Evolutionary conservation across 2,797 vertebrate genomes (phyloP), one percentile per base, ranked within the genome.

Genomic region (Onychomys leucogaster): DNA sequence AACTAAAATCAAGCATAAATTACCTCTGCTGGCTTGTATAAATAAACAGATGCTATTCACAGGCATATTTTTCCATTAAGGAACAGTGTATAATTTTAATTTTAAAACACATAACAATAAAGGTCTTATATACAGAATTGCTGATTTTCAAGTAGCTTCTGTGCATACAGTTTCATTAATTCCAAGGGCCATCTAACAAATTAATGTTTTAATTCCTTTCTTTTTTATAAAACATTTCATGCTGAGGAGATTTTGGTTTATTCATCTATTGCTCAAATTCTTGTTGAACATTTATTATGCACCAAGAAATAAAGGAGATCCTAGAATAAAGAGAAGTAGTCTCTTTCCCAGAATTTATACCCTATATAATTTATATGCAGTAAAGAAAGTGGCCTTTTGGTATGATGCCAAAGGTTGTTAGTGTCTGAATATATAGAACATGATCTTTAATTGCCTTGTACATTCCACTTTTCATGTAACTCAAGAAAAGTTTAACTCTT

Each of bases 1-100:
- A 96, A 89, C 11, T 76, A 91, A 94, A 94, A 94, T 86, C 23
- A 96, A 95, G 11, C 49, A 88, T 14, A 57, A 95, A 89, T 95
- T 78, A 65, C 25, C 76, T 91, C 78, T 84, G 11, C 25, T 92
- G 29, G 27, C 61, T 95, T 85, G 61, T 34, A 93, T 73, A 93
- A 92, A 90, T 89, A 49, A 76, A 63, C n/a, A 93, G 29, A 75
- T 95, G 83, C 59, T 37, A 94, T 46, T 95, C 69, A 95, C 1
- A 77, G 49, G 61, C 12, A 52, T 11, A 84, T 94, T 73, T 84
- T 41, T 57, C 29, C n/a, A 52, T 91, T 94, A 88, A 95, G 65
- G 32, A 13, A 77, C 19, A 61, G 69, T 43, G 17, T 63, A 61
- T 71, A 86, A 95, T 78, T 96, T 67, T 93, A 71, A 83, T 93